These are phyloP conservation scores for Hybognathus amarus DNA, from an alignment of 2,797 vertebrate species.

Conservation along the genomic window DNA sequence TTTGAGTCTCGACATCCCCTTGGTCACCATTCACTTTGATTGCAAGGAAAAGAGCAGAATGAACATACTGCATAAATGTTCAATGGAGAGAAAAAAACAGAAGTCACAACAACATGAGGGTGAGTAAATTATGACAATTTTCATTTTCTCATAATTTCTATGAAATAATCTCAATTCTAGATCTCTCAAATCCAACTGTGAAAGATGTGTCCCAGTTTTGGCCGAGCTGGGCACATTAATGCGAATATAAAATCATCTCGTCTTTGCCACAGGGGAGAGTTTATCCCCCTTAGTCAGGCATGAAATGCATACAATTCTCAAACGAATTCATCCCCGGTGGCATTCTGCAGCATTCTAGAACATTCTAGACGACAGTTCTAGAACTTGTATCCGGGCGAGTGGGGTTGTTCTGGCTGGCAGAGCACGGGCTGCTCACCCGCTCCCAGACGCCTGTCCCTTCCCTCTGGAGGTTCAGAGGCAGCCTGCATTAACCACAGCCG, in stretches of 20 bases:
- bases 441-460: constrained; percentile 10
- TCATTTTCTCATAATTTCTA: not conserved
- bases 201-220: constrained; percentile 24
- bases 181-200: not conserved
- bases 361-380: constrained; percentile 18
- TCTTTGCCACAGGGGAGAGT: constrained; percentile 32
- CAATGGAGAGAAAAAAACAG: not conserved
- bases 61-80: not conserved
- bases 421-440: not conserved
- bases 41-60: not conserved
- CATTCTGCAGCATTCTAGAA: constrained; percentile 9
- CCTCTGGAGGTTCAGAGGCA: constrained; percentile 7
- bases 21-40: not conserved
- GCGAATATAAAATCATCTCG: not conserved
- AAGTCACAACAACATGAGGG: not conserved
- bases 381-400: not conserved
- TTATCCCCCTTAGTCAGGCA: constrained; percentile 16
- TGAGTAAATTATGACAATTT: not conserved
- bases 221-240: not conserved
- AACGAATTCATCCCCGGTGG: not conserved
- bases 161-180: not conserved
- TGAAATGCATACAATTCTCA: constrained; percentile 21
- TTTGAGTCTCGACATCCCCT: not conserved
- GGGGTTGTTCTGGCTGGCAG: constrained; percentile 14
- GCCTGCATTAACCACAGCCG: constrained; percentile 35